Evolutionary conservation across 2,888 invertebrate species (phyloP), one percentile per base, ranked within the genome.

Genomic region (Leptinotarsa peninsularis): DNA sequence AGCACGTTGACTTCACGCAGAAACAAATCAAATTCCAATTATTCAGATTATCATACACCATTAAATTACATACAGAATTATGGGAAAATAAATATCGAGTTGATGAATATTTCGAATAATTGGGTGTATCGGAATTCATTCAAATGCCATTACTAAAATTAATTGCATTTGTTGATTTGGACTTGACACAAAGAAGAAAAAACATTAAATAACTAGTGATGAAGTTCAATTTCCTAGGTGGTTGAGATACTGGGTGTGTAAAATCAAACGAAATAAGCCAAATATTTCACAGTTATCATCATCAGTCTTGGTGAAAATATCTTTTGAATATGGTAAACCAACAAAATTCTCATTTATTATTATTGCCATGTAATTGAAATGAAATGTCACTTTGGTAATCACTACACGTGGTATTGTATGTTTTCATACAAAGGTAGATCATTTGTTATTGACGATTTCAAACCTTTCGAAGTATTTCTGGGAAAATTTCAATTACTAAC

Each of bases 401-500:
- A 43, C 43, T 43, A 43, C 43, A 43, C 27, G 0, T 33, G 43
- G 10, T 10, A 10, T 10, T 10, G 43, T 43, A 10, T 43, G 43
- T 43, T 10, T 10, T 43, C 10, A 43, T 43, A 43, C 10, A 13
- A 43, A 43, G 43, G 10, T 43, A 43, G 10, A 43, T 10, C 13
- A 10, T 43, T 43, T 43, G 43, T 43, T 43, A 7, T 43, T 1
- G 43, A 10, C 3, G 3, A 43, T 43, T 43, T 43, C 3, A 43
- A 43, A 43, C 43, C 43, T 43, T 43, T 7, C 43, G 10, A 43
- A 68, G 67, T 58, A 58, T 67, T 73, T 68, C 18, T 68, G 60
- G 15, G 50, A 27, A 17, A 49, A 72, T 67, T 43, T 33, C 1
- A 33, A 7, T 33, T 7, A 33, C 33, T 33, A 43, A 43, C 33